phyloP scores from a whole-genome alignment of 2,113 vertebrate genomes.

The Canis aureus region DNA sequence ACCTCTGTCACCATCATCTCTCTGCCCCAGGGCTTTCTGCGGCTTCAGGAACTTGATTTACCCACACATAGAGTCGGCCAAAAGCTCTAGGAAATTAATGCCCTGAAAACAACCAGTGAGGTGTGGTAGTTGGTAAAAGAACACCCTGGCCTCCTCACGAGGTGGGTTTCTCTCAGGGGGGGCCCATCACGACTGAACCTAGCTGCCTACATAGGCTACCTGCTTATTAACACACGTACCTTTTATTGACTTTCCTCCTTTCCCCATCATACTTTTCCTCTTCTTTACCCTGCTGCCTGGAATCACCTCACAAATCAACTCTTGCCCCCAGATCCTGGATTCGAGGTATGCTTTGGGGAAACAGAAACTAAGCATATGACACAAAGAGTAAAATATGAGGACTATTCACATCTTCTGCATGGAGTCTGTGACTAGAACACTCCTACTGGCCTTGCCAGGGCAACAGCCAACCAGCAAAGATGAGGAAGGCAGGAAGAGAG shows the following conservation, averaged over 20 bases:
- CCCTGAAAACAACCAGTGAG: not conserved
- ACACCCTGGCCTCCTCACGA: not conserved
- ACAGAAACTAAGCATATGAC: not conserved
- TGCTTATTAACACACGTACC: not conserved
- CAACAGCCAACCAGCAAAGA: not conserved
- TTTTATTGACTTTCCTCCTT: not conserved
- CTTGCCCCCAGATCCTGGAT: not conserved
- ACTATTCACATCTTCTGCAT: not conserved
- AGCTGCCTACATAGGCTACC: not conserved
- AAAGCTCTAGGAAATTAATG: not conserved
- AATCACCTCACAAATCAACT: not conserved
- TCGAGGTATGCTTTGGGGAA: not conserved
- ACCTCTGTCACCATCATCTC: not conserved
- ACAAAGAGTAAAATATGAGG: not conserved
- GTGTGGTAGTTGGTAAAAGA: not conserved
- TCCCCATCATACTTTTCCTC: not conserved
- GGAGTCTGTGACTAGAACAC: not conserved
- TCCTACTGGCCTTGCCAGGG: not conserved
- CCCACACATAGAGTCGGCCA: not conserved
- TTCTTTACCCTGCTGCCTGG: not conserved
- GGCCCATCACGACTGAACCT: not conserved
- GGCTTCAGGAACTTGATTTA: not conserved
- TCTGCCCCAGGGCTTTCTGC: not conserved
- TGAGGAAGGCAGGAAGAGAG: not conserved
- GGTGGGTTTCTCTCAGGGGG: not conserved